A percentile compares a stretch with the other conserved stretches of the same genome.
Conservation (phyloP, 2,113 vertebrate genomes). For the Gavia stellata region DNA sequence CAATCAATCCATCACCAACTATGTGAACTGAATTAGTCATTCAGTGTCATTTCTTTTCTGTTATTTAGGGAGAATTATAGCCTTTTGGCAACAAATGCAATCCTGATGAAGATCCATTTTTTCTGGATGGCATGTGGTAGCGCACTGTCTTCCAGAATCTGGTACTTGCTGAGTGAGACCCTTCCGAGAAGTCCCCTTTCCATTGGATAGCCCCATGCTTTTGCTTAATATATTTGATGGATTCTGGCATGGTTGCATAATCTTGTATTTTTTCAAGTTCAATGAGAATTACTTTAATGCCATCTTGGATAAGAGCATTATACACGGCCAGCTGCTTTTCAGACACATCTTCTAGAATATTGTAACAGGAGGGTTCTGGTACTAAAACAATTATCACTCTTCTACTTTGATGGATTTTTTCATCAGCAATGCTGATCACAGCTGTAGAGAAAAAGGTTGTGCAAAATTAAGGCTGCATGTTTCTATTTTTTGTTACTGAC, state of each 20-base stretch:
- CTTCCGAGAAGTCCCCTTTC: conserved; percentile 69
- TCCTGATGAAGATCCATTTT: not conserved
- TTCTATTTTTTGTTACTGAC: not conserved
- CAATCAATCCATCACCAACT: not conserved
- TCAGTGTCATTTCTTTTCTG: not conserved
- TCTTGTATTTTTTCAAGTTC: conserved; percentile 86
- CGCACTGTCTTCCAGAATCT: conserved; percentile 89
- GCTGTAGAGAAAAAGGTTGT: conserved; percentile 56
- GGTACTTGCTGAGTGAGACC: conserved; percentile 61
- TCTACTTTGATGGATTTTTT: conserved; percentile 81
- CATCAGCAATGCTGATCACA: conserved; percentile 56
- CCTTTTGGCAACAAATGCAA: not conserved
- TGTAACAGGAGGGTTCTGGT: conserved; percentile 48
- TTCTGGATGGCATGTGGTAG: conserved; percentile 83
- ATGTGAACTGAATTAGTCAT: not conserved
- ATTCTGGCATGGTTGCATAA: conserved; percentile 81
- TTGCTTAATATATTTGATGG: conserved; percentile 83
- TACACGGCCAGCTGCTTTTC: conserved; percentile 84
- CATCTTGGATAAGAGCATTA: conserved; percentile 77
- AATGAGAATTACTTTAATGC: conserved; percentile 85
- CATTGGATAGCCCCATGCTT: conserved; percentile 83
- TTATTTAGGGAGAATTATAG: not conserved
- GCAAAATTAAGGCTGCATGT: not conserved
- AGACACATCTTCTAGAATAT: conserved; percentile 58
- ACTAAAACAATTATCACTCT: conserved; percentile 83